A percentile compares a stretch with the other conserved stretches of the same genome.
Evolutionary conservation across 1,140 invertebrate genomes (phyloP).

Genomic region (Temnothorax longispinosus): DNA sequence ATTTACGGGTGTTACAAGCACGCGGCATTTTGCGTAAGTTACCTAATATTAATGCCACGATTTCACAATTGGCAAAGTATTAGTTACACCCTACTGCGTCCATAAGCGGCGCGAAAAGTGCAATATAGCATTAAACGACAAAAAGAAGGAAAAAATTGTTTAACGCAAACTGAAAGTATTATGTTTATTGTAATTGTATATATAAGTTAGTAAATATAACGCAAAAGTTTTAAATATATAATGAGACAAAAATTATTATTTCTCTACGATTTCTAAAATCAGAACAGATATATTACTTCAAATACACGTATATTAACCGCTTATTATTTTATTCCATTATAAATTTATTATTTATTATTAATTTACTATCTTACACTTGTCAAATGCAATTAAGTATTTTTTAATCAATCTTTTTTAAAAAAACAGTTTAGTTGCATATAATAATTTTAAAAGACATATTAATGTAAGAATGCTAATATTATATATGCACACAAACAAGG

Average conservation of each 20-base stretch:
- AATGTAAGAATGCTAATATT: background rate
- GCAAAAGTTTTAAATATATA: background rate
- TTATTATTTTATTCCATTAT: background rate
- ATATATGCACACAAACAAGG: background rate
- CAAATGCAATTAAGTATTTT: background rate
- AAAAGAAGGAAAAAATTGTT: background rate
- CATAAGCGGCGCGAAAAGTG: conserved; percentile 26
- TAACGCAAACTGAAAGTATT: background rate
- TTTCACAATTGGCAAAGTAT: conserved; percentile 77
- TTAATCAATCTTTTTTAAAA: background rate
- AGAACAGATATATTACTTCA: background rate
- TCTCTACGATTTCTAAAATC: background rate
- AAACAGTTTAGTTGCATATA: background rate
- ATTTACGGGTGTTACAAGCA: conserved; percentile 81
- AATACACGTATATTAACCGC: background rate
- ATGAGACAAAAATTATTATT: background rate
- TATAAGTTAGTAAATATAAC: background rate
- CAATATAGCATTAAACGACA: background rate
- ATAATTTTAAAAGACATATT: background rate
- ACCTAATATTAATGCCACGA: conserved; percentile 77
- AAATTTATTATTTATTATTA: background rate
- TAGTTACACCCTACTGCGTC: conserved; percentile 73
- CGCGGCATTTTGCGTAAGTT: conserved; percentile 78
- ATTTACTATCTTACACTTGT: background rate
- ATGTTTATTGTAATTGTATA: background rate